Percentiles rank a stretch among this genome's conserved stretches.
These are phyloP conservation scores for Hestina assimilis DNA, from an alignment of 1,140 invertebrate genomes.

Conservation along the genomic window DNA sequence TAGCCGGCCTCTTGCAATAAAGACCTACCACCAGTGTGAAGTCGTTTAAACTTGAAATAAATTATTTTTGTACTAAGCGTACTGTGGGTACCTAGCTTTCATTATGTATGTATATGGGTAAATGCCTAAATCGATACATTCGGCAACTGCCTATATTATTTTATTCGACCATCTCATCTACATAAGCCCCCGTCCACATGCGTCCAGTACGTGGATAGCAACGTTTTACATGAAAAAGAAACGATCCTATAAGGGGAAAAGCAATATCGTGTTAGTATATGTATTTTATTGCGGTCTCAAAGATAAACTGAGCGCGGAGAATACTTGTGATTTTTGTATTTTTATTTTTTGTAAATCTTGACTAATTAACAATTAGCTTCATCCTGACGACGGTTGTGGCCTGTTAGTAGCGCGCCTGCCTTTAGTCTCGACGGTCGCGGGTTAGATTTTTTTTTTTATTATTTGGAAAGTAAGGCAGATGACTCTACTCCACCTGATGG, in stretches of 20 bases:
- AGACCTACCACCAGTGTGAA: too few species aligned
- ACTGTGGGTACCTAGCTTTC: too few species aligned
- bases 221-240: conserved; percentile 67
- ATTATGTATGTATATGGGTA: neutral
- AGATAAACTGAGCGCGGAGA: neutral
- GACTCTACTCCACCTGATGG: too few species aligned
- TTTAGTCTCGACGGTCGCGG: too few species aligned
- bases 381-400: too few species aligned
- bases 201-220: conserved; percentile 35
- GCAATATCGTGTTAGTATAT: conserved; percentile 64
- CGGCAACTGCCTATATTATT: neutral
- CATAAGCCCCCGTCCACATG: conserved; percentile 16
- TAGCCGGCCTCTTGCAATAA: too few species aligned
- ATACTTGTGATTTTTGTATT: neutral
- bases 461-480: too few species aligned
- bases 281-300: conserved; percentile 34
- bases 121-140: neutral
- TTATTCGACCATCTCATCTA: conserved; percentile 7
- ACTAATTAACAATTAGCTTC: too few species aligned
- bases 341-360: neutral
- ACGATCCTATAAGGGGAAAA: conserved; percentile 48
- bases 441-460: too few species aligned
- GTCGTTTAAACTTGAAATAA: too few species aligned
- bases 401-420: too few species aligned
- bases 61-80: too few species aligned